Evolutionary conservation across 2,113 vertebrate genomes (phyloP).

Genomic region (Ondatra zibethicus): DNA sequence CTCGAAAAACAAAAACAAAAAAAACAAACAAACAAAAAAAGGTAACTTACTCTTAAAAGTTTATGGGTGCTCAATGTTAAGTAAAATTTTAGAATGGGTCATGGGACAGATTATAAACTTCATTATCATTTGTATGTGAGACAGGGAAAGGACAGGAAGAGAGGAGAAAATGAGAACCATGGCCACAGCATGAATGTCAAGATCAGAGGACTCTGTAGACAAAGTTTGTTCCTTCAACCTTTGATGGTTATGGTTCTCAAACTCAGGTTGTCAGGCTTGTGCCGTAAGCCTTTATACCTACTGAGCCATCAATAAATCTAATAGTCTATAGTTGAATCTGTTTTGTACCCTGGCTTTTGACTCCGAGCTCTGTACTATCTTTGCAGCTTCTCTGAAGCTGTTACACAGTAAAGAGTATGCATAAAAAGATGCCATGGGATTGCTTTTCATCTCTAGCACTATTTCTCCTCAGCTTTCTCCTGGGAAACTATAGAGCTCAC

Average conservation of each 20-base stretch:
- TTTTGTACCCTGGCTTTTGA: neutral
- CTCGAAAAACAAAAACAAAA: no score
- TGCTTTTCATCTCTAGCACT: neutral
- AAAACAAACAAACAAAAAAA: no score
- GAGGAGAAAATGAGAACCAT: neutral
- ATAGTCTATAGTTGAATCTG: neutral
- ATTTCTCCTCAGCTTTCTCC: neutral
- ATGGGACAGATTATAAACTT: neutral
- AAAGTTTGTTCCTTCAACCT: neutral
- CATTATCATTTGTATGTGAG: neutral
- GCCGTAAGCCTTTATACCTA: neutral
- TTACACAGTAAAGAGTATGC: neutral
- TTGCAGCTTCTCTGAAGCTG: neutral
- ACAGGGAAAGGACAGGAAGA: neutral
- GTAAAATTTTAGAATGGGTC: neutral
- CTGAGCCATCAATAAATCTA: neutral
- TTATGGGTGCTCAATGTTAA: neutral
- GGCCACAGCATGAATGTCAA: neutral
- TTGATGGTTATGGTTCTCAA: neutral
- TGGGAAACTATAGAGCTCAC: neutral
- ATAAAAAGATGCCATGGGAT: neutral
- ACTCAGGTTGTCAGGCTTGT: neutral
- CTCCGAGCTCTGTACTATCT: neutral
- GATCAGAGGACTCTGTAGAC: neutral
- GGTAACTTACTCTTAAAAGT: neutral